A percentile compares a stretch with the other conserved stretches of the same genome.
These are phyloP conservation scores for Carposina sasakii DNA, from an alignment of 1,140 invertebrate species.

Conservation along the genomic window DNA sequence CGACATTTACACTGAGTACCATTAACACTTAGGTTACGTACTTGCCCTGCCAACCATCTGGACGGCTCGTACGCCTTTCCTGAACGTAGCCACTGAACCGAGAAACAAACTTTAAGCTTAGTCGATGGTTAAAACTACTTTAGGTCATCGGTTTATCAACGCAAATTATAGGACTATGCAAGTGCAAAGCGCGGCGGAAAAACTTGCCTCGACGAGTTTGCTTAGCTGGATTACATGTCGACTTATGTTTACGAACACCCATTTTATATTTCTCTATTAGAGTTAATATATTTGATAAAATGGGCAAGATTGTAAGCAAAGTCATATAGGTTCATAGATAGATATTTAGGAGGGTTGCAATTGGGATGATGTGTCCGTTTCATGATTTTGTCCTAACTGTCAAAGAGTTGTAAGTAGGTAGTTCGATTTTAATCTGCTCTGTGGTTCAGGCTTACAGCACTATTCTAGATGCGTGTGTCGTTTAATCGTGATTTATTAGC, in stretches of 20 bases:
- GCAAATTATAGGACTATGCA: slow-evolving; percentile 51
- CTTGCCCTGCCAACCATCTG: slow-evolving; percentile 98
- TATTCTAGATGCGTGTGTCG: slow-evolving; percentile 60
- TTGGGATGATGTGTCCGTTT: slow-evolving; percentile 1
- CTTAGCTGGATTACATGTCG: slow-evolving; percentile 10
- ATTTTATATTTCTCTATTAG: no score
- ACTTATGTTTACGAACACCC: slow-evolving; percentile 29
- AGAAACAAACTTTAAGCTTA: slow-evolving; percentile 65
- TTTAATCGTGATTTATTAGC: slow-evolving; percentile 61
- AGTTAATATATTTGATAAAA: no score
- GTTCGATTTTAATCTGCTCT: no score
- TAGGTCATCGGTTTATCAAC: slow-evolving; percentile 31
- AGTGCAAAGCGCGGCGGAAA: slow-evolving; percentile 46
- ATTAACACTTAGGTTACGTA: slow-evolving; percentile 81
- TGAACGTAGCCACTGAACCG: slow-evolving; percentile 96
- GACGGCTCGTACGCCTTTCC: slow-evolving; percentile 99
- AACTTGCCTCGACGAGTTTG: slow-evolving; percentile 14
- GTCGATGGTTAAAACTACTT: slow-evolving; percentile 27
- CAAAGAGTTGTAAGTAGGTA: slow-evolving; percentile 31
- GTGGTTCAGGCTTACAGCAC: slow-evolving; percentile 55
- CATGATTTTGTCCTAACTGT: slow-evolving; percentile 18
- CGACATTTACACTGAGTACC: slow-evolving; percentile 58
- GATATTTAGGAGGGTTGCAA: slow-evolving; percentile 2
- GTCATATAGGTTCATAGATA: slow-evolving; percentile 8
- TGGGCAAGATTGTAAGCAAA: no score